Conservation (phyloP, 2,113 vertebrate species). For the Hypocryptadius cinnamomeus region DNA sequence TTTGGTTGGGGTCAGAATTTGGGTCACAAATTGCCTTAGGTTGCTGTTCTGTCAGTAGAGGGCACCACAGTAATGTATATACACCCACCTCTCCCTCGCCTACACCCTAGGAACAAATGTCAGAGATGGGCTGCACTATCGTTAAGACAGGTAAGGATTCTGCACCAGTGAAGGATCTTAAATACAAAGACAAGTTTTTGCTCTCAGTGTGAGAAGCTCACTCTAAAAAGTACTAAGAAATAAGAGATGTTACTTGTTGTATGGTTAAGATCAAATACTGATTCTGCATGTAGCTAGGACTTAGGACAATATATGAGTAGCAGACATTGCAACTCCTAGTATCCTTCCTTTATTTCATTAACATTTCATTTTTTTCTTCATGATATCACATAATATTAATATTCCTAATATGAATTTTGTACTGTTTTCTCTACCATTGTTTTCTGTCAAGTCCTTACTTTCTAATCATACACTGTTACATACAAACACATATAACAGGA, state of each 20-base stretch:
- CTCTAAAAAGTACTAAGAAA: background rate
- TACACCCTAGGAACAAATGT: rapidly evolving
- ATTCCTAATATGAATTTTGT: background rate
- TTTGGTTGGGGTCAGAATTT: background rate
- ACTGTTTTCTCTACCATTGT: background rate
- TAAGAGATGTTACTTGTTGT: background rate
- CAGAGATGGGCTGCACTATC: background rate
- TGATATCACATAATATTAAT: background rate
- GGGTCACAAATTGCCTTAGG: background rate
- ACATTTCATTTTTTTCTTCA: background rate
- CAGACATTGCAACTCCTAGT: background rate
- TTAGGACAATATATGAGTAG: background rate
- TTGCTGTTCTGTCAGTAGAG: background rate
- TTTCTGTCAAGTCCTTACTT: slow-evolving; percentile 5
- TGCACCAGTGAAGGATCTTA: background rate
- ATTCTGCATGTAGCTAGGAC: background rate
- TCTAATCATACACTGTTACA: background rate
- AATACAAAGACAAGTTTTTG: background rate
- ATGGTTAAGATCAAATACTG: background rate
- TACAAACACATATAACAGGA: background rate
- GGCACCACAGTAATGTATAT: background rate
- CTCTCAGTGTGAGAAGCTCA: background rate
- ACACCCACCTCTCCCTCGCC: rapidly evolving
- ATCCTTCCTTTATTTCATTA: background rate
- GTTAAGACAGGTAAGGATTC: background rate